phyloP scores from a whole-genome alignment of 1,140 invertebrate genomes.

The Luehdorfia chinensis region DNA sequence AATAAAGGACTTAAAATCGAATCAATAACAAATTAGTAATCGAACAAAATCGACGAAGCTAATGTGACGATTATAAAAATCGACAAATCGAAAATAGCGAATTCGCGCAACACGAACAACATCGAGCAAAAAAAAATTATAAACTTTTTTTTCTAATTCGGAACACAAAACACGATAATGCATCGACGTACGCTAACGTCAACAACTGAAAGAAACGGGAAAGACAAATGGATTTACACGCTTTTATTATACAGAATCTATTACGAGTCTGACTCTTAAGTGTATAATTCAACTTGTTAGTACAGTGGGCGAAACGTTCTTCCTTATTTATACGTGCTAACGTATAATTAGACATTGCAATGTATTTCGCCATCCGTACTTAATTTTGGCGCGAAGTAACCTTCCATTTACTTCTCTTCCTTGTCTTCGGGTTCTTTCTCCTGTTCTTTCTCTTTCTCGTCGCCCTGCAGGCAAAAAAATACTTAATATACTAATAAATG shows the following conservation, averaged over 20 bases:
- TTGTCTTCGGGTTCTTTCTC: conserved; percentile 83
- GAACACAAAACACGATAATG: neutral
- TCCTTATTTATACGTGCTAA: neutral
- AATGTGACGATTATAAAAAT: conserved; percentile 23
- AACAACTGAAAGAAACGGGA: conserved; percentile 43
- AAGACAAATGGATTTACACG: conserved; percentile 76
- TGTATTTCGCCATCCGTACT: conserved; percentile 6
- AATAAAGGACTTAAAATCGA: conserved; percentile 27
- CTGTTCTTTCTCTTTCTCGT: conserved; percentile 80
- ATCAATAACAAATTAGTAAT: conserved; percentile 31
- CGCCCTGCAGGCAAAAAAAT: too few relatives aligned
- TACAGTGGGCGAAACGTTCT: conserved; percentile 14
- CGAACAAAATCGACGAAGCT: conserved; percentile 6
- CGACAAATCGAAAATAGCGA: conserved; percentile 18
- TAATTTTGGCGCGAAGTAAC: neutral
- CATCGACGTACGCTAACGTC: conserved; percentile 2
- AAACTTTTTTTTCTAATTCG: neutral
- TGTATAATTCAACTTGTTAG: conserved; percentile 41
- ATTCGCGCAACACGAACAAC: conserved; percentile 29
- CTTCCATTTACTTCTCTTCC: conserved; percentile 31
- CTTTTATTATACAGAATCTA: conserved; percentile 65
- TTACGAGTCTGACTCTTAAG: conserved; percentile 56
- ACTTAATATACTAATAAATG: too few relatives aligned
- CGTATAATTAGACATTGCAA: conserved; percentile 12
- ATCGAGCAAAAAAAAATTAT: conserved; percentile 29